phyloP scores from a whole-genome alignment of 2,113 vertebrate genomes.

The Colinus virginianus region DNA sequence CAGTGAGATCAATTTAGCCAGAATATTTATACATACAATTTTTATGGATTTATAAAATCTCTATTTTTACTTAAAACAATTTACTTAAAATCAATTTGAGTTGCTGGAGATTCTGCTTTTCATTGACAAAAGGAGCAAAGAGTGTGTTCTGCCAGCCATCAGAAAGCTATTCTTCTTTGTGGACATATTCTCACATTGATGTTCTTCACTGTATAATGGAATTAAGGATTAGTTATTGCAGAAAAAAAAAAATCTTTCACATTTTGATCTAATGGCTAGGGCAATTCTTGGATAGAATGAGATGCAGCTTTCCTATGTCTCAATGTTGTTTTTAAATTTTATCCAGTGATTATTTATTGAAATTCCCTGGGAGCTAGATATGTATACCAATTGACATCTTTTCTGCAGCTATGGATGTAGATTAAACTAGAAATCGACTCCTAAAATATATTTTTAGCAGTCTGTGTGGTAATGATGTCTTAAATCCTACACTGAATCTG shows the following conservation, averaged over 20 bases:
- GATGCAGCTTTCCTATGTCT: not conserved
- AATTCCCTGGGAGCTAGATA: not conserved
- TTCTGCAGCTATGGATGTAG: not conserved
- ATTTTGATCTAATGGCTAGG: not conserved
- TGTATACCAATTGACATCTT: not conserved
- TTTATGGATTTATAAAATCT: too few species aligned
- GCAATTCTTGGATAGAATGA: not conserved
- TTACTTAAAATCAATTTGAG: not conserved
- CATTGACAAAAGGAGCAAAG: not conserved
- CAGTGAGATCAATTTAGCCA: not conserved
- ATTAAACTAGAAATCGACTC: not conserved
- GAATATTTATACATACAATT: not conserved
- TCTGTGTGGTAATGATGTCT: not conserved
- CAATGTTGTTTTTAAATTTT: not conserved
- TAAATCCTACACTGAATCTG: not conserved
- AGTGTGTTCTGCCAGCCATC: fast-evolving
- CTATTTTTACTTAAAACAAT: not conserved
- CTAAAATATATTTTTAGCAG: not conserved
- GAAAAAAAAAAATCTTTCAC: not conserved
- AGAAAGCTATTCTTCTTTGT: not conserved
- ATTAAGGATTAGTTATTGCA: not conserved
- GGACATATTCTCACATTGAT: not conserved
- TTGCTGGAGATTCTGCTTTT: not conserved
- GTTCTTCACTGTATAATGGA: not conserved
- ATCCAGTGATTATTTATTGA: not conserved